These are phyloP conservation scores for Orchesellides sinensis DNA, from an alignment of 2,888 invertebrate genomes.

Conservation along the genomic window DNA sequence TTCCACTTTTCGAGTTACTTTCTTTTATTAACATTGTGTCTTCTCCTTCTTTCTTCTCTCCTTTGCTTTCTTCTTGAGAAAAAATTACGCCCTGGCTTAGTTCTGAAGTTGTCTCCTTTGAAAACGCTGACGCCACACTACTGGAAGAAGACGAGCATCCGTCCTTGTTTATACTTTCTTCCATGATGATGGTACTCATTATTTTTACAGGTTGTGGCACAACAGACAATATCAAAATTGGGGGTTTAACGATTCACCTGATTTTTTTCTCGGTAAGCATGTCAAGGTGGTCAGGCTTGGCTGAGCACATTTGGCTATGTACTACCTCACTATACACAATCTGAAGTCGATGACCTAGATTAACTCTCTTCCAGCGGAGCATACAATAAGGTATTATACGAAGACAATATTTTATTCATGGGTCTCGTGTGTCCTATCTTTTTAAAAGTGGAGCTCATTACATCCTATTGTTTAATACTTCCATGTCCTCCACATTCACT, in stretches of 20 bases:
- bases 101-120: slow-evolving; percentile 4
- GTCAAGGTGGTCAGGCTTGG: slow-evolving; percentile 50
- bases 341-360: slow-evolving; percentile 58
- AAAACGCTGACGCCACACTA: slow-evolving; percentile 32
- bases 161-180: not conserved
- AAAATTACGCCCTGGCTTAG: not conserved
- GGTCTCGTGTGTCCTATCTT: slow-evolving; percentile 11
- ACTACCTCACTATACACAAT: not conserved
- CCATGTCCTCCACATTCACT: no score
- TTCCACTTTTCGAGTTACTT: not conserved
- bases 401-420: slow-evolving; percentile 54
- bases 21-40: slow-evolving; percentile 28
- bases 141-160: slow-evolving; percentile 33
- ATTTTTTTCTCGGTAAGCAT: slow-evolving; percentile 43
- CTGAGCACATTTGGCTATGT: not conserved
- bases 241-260: slow-evolving; percentile 17
- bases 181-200: not conserved
- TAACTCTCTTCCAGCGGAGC: slow-evolving; percentile 24
- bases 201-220: not conserved
- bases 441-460: slow-evolving; percentile 35
- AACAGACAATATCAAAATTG: slow-evolving; percentile 10
- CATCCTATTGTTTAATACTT: no score
- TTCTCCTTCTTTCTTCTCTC: slow-evolving; percentile 24
- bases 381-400: slow-evolving; percentile 20
- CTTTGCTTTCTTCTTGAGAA: no score